A percentile compares a stretch with the other conserved stretches of the same genome.
phyloP scores from a whole-genome alignment of 2,888 invertebrate species.

The Autographa gamma region DNA sequence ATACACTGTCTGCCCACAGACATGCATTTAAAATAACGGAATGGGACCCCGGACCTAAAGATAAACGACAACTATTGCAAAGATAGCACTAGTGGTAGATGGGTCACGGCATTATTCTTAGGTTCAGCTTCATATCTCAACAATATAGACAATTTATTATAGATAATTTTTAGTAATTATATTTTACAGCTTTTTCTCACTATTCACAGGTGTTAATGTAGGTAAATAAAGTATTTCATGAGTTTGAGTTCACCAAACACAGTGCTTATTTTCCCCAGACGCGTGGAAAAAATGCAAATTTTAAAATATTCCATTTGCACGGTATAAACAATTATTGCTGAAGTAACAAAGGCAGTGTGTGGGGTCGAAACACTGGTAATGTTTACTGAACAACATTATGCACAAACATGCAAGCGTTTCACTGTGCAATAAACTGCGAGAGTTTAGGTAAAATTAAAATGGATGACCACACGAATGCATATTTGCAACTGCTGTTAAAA shows the following conservation, averaged over 20 bases:
- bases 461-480: neutral
- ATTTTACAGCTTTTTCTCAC: too few species aligned
- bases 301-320: slow-evolving; percentile 2
- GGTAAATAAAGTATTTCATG: too few species aligned
- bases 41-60: too few species aligned
- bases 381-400: slow-evolving; percentile 31
- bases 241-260: neutral
- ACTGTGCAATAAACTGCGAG: slow-evolving; percentile 19
- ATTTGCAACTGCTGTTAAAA: neutral
- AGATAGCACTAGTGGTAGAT: too few species aligned
- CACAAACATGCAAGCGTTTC: slow-evolving; percentile 19
- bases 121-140: too few species aligned
- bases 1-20: too few species aligned
- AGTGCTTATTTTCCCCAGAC: neutral
- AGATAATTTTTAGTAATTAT: too few species aligned
- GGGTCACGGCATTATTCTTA: too few species aligned
- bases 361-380: slow-evolving; percentile 29
- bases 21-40: too few species aligned
- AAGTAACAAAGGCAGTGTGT: slow-evolving; percentile 22
- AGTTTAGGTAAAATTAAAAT: neutral
- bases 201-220: too few species aligned
- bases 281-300: neutral
- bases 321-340: neutral
- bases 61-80: too few species aligned
- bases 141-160: too few species aligned